Evolutionary conservation across 2,888 invertebrate genomes (phyloP).

Genomic region (Pardosa pseudoannulata): DNA sequence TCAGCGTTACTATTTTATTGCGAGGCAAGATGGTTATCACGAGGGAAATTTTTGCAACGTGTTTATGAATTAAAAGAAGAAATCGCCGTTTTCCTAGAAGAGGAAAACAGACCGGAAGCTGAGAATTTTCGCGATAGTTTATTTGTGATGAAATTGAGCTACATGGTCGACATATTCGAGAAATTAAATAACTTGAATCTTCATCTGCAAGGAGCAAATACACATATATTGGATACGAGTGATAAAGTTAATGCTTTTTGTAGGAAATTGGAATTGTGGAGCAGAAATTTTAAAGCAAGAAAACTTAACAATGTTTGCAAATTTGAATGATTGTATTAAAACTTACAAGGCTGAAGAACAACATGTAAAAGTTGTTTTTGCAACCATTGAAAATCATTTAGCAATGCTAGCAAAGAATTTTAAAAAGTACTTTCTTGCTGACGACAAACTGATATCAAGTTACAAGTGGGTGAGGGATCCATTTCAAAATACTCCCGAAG

Average conservation of each 20-base stretch:
- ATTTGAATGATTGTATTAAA: no score
- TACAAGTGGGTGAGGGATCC: no score
- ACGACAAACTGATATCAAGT: no score
- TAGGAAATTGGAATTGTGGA: conserved; percentile 51
- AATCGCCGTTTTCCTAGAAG: conserved; percentile 41
- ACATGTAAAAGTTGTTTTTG: no score
- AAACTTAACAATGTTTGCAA: no score
- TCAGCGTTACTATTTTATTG: conserved; percentile 15
- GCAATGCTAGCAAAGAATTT: no score
- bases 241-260: conserved; percentile 52
- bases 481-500: no score
- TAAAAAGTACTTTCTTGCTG: no score
- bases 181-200: conserved; percentile 50
- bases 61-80: conserved; percentile 11
- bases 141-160: conserved; percentile 55
- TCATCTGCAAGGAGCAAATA: conserved; percentile 49
- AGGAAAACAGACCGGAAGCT: conserved; percentile 45
- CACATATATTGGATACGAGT: conserved; percentile 48
- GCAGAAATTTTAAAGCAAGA: conserved; percentile 58
- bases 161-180: conserved; percentile 57
- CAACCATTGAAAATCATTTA: no score
- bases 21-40: conserved; percentile 14
- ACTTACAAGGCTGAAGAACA: no score
- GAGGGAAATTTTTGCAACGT: background rate
- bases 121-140: conserved; percentile 57